Percentiles rank a stretch among this genome's conserved stretches.
phyloP scores from a whole-genome alignment of 2,888 invertebrate species.

The Hyalella azteca region DNA sequence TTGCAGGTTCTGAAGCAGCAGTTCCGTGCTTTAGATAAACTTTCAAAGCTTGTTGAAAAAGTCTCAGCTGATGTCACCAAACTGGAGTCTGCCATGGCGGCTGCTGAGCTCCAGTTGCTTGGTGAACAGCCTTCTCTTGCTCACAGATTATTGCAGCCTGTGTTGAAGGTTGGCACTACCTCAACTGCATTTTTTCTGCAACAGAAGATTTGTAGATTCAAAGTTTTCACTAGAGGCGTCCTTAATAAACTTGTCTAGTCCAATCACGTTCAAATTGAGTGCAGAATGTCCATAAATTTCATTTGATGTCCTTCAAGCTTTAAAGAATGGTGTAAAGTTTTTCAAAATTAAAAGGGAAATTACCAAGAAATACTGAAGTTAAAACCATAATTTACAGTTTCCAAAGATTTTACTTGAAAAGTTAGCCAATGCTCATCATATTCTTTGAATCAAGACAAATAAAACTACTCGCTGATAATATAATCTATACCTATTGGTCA shows the following conservation, averaged over 20 bases:
- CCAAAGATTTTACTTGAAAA: too few species aligned
- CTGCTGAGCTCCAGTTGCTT: neutral
- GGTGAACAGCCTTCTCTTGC: neutral
- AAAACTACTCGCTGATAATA: too few species aligned
- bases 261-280: neutral
- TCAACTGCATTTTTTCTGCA: neutral
- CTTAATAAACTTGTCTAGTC: neutral
- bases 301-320: neutral
- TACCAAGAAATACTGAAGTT: too few species aligned
- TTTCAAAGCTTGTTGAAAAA: neutral
- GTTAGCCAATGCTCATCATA: too few species aligned
- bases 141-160: slow-evolving; percentile 20
- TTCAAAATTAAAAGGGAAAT: neutral
- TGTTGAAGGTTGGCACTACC: neutral
- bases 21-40: neutral
- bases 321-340: neutral
- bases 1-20: neutral
- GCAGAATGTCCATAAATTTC: neutral
- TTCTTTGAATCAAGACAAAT: too few species aligned
- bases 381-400: too few species aligned
- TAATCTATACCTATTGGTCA: too few species aligned
- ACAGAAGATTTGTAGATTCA: neutral
- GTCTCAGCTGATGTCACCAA: neutral
- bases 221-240: neutral
- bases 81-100: neutral